Base-by-base conservation (phyloP, 2,888 invertebrate genomes). In the Eupelmus urozonus region DNA sequence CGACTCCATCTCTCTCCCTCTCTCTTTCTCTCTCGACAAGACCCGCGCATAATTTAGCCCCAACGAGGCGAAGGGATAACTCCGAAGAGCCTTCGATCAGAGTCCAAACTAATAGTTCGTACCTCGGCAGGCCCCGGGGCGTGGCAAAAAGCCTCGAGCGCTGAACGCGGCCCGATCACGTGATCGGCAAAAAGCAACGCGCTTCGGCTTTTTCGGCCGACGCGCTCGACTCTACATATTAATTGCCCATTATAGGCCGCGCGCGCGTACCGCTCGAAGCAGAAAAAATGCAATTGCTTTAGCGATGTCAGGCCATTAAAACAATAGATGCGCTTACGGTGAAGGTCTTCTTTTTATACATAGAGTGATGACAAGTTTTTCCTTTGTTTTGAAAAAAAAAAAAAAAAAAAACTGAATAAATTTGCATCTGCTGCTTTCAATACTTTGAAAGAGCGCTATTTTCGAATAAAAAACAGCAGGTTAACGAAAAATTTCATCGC, bases 11-110 rank as follows among this genome's bases (percentile, higher is more conserved):
- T n/a, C n/a, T n/a, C n/a, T n/a, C n/a, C n/a, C n/a, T n/a, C n/a
- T n/a, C n/a, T n/a, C n/a, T n/a, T n/a, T n/a, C n/a, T 67, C 65
- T 80, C 78, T 81, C 71, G 76, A 78, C 66, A 79, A 78, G 83
- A 81, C 82, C 81, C 80, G 3, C 34, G 84, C 84, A 86, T 85
- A 85, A 83, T 84, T 82, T 83, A 81, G 82, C 80, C 79, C 81
- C 71, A 82, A 83, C 84, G 84, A 84, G 82, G 82, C 78, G 75
- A 82, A 80, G 80, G 82, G 81, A 82, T 84, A 83, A 80, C 79
- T 82, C 76, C n/a, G n/a, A 81, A 83, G 79, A 76, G 79, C 80
- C 71, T 81, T 82, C 81, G 81, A 79, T 83, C 70, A 70, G 51
- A 73, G 53, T 65, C 69, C 57, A 51, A 67, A 85, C 82, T 83